Base-by-base conservation (phyloP, 2,113 vertebrate species). In the Meles meles region DNA sequence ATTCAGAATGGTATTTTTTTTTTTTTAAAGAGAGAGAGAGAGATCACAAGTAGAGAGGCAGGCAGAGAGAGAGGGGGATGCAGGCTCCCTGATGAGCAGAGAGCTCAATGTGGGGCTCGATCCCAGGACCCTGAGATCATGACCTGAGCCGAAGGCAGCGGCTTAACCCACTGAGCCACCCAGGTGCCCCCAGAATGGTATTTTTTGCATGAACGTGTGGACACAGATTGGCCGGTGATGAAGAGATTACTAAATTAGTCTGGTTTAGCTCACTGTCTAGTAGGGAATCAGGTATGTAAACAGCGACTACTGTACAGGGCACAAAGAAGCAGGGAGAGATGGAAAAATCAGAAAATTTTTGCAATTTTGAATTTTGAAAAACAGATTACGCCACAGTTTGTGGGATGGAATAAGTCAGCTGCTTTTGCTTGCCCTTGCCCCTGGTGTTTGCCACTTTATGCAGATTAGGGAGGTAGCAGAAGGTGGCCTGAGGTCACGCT, bases 221-320 rank as follows among this genome's bases (percentile, higher is more conserved):
- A 72, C 61, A 80, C 84, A 90, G 21, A 86, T 87, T 92, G 69
- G n/a, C 79, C 39, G 59, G 57, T 82, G 85, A 49, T 93, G 49
- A 49, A 88, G 97, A 93, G 88, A 81, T 63, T 37, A 44, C 76
- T 63, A 37, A 88, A 59, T 82, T 93, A 15, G 63, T 88, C 86
- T 76, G 34, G 12, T 93, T 88, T 80, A 71, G 71, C 52, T 93
- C 20, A 39, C 81, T 6, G 13, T 92, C 59, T 85, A 71, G 37
- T 13, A 65, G 49, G 39, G 37, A 90, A 55, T 6, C 42, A 92
- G 15, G 47, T 6, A 0, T 61, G 20, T 71, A 44, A 88, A 76
- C 69, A 79, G 2, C 93, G 81, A 63, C 69, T 94, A 74, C 57
- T 39, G 3, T 7, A 76, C 15, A 23, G 21, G 34, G 18, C 13